A percentile compares a stretch with the other conserved stretches of the same genome.
Evolutionary conservation across 2,888 invertebrate genomes (phyloP).

Genomic region (Scelioninae gen. 1): DNA sequence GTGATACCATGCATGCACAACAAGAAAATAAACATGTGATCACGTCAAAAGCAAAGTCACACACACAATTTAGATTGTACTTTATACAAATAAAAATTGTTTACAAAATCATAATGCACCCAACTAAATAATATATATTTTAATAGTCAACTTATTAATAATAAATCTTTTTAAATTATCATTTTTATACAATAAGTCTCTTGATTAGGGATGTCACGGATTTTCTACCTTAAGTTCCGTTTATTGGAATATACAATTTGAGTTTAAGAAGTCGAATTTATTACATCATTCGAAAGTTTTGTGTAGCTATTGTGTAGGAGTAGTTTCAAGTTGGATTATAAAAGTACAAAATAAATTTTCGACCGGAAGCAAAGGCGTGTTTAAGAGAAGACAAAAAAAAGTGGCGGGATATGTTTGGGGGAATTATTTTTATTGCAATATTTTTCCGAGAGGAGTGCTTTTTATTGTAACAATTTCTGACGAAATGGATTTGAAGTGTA

Average conservation of each 20-base stretch:
- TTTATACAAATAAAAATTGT: no score
- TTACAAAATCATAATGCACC: no score
- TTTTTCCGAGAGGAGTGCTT: constrained; percentile 9
- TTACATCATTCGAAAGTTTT: constrained; percentile 39
- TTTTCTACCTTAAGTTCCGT: constrained; percentile 15
- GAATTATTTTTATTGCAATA: constrained; percentile 21
- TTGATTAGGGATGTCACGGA: no score
- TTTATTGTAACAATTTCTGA: constrained; percentile 6
- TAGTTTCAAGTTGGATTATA: constrained; percentile 33
- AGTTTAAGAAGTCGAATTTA: constrained; percentile 17
- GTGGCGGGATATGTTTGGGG: constrained; percentile 12
- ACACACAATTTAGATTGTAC: no score
- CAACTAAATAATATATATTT: no score
- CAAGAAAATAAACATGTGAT: no score
- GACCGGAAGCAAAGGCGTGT: constrained; percentile 10
- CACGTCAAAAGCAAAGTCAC: no score
- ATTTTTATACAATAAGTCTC: no score
- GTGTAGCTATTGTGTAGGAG: constrained; percentile 9
- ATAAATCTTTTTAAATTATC: no score
- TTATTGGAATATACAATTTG: constrained; percentile 17
- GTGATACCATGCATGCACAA: no score
- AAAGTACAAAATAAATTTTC: constrained; percentile 38
- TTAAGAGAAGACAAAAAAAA: constrained; percentile 7
- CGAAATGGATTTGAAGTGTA: background rate
- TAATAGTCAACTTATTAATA: no score